Conservation (phyloP, 92 coral and sea anemone genomes). For the Epizoanthus stellaris region DNA sequence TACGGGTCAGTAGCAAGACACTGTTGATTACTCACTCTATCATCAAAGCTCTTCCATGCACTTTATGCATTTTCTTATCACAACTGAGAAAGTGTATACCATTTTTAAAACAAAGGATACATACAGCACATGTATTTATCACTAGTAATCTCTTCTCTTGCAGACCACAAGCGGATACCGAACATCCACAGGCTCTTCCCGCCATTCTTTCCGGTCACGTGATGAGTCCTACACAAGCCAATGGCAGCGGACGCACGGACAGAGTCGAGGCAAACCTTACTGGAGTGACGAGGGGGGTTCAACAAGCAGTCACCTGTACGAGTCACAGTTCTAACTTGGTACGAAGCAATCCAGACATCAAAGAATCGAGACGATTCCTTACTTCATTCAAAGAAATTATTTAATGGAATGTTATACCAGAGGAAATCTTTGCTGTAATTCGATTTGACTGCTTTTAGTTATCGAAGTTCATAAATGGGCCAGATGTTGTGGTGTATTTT, state of each 20-base stretch:
- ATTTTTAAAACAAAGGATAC: too few species aligned
- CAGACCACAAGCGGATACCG: conserved; percentile 94
- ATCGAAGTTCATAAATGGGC: neutral
- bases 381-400: conserved; percentile 12
- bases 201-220: conserved; percentile 74
- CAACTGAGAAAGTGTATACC: neutral
- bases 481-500: neutral
- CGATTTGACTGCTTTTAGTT: conserved; percentile 1
- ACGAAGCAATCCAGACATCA: neutral
- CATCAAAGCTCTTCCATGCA: neutral
- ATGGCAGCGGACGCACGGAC: conserved; percentile 49
- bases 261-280: conserved; percentile 59
- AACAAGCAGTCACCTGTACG: conserved; percentile 38
- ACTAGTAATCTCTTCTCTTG: conserved; percentile 1
- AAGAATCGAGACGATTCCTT: neutral
- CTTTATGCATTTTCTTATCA: neutral
- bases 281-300: conserved; percentile 85
- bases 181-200: conserved; percentile 74
- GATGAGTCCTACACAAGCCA: conserved; percentile 59
- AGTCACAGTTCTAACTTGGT: conserved; percentile 73
- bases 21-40: neutral
- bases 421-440: neutral
- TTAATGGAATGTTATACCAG: conserved; percentile 21
- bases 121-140: neutral
- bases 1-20: too few species aligned